Evolutionary conservation across 1,140 invertebrate species (phyloP).

Genomic region (Hycleus phaleratus): DNA sequence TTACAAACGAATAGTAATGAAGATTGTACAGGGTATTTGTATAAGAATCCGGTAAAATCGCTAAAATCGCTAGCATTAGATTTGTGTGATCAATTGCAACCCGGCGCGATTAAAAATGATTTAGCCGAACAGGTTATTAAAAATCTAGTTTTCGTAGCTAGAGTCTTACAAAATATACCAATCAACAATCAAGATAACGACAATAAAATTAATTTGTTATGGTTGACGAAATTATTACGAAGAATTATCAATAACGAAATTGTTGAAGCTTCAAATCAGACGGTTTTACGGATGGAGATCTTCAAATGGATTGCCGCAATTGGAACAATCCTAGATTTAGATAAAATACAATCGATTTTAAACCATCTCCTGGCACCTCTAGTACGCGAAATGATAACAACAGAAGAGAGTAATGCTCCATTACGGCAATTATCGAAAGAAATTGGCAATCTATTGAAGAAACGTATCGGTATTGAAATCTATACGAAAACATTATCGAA

Average conservation of each 20-base stretch:
- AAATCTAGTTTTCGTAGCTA: slow-evolving; percentile 62
- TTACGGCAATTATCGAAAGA: slow-evolving; percentile 56
- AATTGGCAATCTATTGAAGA: slow-evolving; percentile 57
- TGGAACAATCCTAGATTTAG: slow-evolving; percentile 47
- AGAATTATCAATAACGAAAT: slow-evolving; percentile 68
- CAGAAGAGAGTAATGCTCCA: slow-evolving; percentile 47
- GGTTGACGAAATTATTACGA: slow-evolving; percentile 61
- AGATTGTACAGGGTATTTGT: no score
- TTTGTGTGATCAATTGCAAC: slow-evolving; percentile 63
- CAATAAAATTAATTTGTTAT: slow-evolving; percentile 47
- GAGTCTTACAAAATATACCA: slow-evolving; percentile 50
- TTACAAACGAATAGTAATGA: slow-evolving; percentile 32
- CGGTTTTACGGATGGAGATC: slow-evolving; percentile 55
- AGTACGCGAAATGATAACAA: slow-evolving; percentile 57
- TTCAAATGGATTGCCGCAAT: slow-evolving; percentile 70
- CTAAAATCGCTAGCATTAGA: slow-evolving; percentile 59
- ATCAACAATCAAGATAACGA: slow-evolving; percentile 18
- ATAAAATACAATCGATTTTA: slow-evolving; percentile 47
- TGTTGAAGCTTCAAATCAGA: slow-evolving; percentile 48
- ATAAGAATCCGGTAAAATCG: slow-evolving; percentile 37
- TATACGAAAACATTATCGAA: slow-evolving; percentile 54
- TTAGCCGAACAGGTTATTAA: slow-evolving; percentile 64
- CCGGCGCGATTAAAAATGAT: slow-evolving; percentile 47
- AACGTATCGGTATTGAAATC: slow-evolving; percentile 53
- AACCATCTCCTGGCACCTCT: slow-evolving; percentile 56